These are phyloP conservation scores for Nycticebus coucang DNA, from an alignment of 2,113 vertebrate species.

Conservation along the genomic window DNA sequence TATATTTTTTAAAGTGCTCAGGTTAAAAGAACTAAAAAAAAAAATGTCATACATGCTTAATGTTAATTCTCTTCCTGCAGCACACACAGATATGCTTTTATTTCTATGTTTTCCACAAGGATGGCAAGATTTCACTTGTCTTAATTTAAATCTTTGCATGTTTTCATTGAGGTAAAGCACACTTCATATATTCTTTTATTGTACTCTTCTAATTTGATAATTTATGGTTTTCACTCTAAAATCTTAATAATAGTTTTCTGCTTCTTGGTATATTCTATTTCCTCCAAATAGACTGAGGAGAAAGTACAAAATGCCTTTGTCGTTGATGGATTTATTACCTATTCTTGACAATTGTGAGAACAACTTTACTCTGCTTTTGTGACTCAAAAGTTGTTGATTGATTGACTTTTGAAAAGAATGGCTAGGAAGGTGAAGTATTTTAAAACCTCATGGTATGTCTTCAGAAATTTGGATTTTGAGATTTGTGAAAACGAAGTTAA, in stretches of 20 bases:
- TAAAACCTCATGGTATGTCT: neutral
- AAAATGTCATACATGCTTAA: neutral
- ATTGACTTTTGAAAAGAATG: slow-evolving; percentile 43
- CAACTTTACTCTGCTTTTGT: slow-evolving; percentile 42
- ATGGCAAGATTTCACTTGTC: slow-evolving; percentile 35
- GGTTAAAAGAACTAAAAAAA: slow-evolving; percentile 1
- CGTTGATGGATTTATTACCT: slow-evolving; percentile 51
- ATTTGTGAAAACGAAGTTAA: slow-evolving; percentile 56
- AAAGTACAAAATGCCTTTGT: slow-evolving; percentile 40
- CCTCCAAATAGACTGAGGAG: slow-evolving; percentile 3
- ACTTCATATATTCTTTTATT: slow-evolving; percentile 9
- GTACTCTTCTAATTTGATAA: slow-evolving; percentile 29
- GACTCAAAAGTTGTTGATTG: slow-evolving; percentile 49
- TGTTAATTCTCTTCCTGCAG: slow-evolving; percentile 19
- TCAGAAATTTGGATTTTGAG: slow-evolving; percentile 48
- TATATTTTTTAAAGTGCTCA: neutral
- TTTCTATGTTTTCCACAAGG: neutral
- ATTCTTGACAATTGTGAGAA: slow-evolving; percentile 40
- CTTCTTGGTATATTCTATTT: slow-evolving; percentile 18
- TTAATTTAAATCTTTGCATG: neutral
- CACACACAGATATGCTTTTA: neutral
- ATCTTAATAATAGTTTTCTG: slow-evolving; percentile 40
- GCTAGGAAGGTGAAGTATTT: slow-evolving; percentile 41
- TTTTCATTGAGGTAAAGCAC: slow-evolving; percentile 39
- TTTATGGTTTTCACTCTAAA: slow-evolving; percentile 57